A percentile compares a stretch with the other conserved stretches of the same genome.
Conservation (phyloP, 1,140 invertebrate genomes). For the Penaeus japonicus region DNA sequence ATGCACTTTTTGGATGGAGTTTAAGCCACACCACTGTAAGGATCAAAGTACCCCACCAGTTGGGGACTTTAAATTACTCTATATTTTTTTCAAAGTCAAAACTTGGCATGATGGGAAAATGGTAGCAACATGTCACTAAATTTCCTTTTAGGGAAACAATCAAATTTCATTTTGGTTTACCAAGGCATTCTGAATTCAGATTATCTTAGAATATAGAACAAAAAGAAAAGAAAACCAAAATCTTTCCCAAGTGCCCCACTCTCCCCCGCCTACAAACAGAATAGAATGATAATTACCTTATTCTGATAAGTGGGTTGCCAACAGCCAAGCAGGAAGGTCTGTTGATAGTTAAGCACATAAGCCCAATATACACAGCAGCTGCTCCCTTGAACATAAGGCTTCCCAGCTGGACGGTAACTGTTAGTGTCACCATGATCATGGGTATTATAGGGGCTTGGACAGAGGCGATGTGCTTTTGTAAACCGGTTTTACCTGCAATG, state of each 20-base stretch:
- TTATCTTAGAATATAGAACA: neutral
- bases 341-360: constrained; percentile 15
- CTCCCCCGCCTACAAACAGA: neutral
- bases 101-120: too few species aligned
- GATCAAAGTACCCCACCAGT: too few species aligned
- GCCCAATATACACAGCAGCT: constrained; percentile 15
- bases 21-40: too few species aligned
- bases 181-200: neutral
- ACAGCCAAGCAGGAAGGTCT: constrained; percentile 31
- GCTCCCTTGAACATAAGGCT: constrained; percentile 12
- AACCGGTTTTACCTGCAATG: neutral
- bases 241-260: too few species aligned
- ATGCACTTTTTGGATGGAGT: too few species aligned
- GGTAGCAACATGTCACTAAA: too few species aligned
- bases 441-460: constrained; percentile 30
- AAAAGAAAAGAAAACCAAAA: neutral
- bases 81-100: neutral
- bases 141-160: neutral
- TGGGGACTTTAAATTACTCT: neutral
- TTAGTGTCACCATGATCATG: constrained; percentile 3
- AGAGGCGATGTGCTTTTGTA: neutral
- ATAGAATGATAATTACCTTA: neutral
- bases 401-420: neutral
- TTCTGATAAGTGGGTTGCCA: constrained; percentile 21
- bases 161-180: neutral